Evolutionary conservation across 2,888 invertebrate species (phyloP), one percentile per base, ranked within the genome.

Genomic region (Heteromurus nitidus): DNA sequence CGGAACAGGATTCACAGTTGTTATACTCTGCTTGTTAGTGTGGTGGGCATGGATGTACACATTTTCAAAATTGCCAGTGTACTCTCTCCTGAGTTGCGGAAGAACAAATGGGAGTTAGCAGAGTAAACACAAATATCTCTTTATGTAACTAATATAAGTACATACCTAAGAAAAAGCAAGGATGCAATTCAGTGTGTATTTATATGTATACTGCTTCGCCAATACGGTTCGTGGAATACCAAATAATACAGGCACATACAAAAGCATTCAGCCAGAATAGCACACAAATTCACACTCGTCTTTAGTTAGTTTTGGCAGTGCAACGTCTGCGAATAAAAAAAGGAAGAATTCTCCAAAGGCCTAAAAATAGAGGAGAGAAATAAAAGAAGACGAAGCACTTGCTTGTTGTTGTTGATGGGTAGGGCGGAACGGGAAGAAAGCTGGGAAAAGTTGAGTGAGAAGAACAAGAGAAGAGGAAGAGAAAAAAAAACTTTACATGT

Each of bases 341-440:
- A 53, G n/a, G 26, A 53, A 44, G 44, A 75, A 77, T 22, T 62
- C 77, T 77, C 77, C 18, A 31, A 69, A 69, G 77, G 60, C n/a
- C 62, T 18, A 50, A 28, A 67, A 53, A 68, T 9, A 5, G 47
- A 47, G n/a, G 7, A 55, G 22, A 55, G 22, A 24, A 31, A 24
- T n/a, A n/a, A 47, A 53, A 65, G 65, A 74, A 74, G 13, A 42
- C 36, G 36, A 9, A 60, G 53, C 22, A 60, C 67, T 60, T n/a
- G 44, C 22, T 42, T 62, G 24, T 26, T 50, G 31, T 69, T 77
- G 62, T 77, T 77, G 69, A 77, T 77, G 77, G 69, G 36, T 47
- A 77, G 77, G 76, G 77, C 77, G 77, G 77, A 77, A 77, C 77
- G 69, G 47, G 58, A 70, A 50, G 64, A 44, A 47, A 44, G 24